These are phyloP conservation scores for Hipparchia semele DNA, from an alignment of 2,888 invertebrate genomes.

Conservation along the genomic window DNA sequence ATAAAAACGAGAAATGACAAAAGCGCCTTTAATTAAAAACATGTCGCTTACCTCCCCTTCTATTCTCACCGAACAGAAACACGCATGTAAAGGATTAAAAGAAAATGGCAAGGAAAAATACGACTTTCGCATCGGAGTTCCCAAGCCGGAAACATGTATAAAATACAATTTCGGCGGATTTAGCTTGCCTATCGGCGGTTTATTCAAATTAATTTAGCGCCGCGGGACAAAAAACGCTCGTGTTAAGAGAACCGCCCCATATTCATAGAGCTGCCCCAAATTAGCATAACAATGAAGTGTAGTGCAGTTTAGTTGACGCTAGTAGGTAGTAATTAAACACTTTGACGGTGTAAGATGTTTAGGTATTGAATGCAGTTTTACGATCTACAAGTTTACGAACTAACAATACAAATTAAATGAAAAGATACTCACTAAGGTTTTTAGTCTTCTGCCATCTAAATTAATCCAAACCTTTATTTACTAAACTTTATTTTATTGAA, in stretches of 20 bases:
- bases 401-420: no score
- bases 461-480: no score
- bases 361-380: no score
- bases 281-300: slow-evolving; percentile 83
- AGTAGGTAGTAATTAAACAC: no score
- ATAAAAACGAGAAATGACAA: slow-evolving; percentile 43
- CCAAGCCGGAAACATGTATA: slow-evolving; percentile 72
- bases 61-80: slow-evolving; percentile 64
- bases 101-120: slow-evolving; percentile 56
- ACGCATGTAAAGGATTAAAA: slow-evolving; percentile 61
- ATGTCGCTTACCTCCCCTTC: slow-evolving; percentile 45
- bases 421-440: no score
- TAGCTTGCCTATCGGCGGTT: slow-evolving; percentile 76
- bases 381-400: no score
- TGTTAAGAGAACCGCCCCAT: slow-evolving; percentile 69
- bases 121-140: slow-evolving; percentile 54
- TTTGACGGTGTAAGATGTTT: no score
- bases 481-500: no score
- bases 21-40: slow-evolving; percentile 45
- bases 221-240: slow-evolving; percentile 79
- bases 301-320: no score
- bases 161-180: slow-evolving; percentile 72
- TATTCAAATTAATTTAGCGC: slow-evolving; percentile 81
- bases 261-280: slow-evolving; percentile 80
- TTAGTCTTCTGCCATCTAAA: no score